Evolutionary conservation across 2,888 invertebrate species (phyloP).

Genomic region (Leptinotarsa tumamoca): DNA sequence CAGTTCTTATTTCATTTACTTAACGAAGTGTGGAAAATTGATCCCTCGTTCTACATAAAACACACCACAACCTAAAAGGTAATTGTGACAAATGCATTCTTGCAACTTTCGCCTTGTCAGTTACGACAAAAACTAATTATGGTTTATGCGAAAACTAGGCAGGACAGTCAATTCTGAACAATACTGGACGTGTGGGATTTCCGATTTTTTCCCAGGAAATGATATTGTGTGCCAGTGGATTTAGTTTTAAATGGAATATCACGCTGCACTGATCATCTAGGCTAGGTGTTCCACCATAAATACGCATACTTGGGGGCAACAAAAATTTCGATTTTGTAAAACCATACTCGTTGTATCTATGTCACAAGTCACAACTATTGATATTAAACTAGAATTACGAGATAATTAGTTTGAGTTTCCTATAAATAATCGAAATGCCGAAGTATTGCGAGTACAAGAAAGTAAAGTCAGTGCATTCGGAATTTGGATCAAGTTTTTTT

Average conservation of each 20-base stretch:
- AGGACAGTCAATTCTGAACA: conserved; percentile 18
- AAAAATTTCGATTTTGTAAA: conserved; percentile 41
- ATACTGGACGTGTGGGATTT: conserved; percentile 26
- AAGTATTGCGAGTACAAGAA: not conserved
- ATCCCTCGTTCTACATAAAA: not conserved
- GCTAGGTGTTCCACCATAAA: conserved; percentile 39
- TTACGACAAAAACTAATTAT: conserved; percentile 39
- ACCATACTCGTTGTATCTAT: conserved; percentile 36
- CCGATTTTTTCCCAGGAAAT: conserved; percentile 19
- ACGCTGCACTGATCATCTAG: conserved; percentile 49
- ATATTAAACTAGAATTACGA: conserved; percentile 9
- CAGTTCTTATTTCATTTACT: conserved; percentile 2
- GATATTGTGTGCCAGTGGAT: conserved; percentile 9
- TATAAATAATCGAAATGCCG: conserved; percentile 8
- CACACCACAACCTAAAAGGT: conserved; percentile 15
- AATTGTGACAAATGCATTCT: conserved; percentile 23
- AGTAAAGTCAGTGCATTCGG: conserved; percentile 1
- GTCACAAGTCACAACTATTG: conserved; percentile 31
- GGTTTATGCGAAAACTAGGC: conserved; percentile 25
- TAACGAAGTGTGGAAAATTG: conserved; percentile 20
- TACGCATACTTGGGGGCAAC: conserved; percentile 43
- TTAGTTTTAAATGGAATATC: conserved; percentile 36
- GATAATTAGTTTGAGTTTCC: conserved; percentile 7
- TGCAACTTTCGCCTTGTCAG: conserved; percentile 14
- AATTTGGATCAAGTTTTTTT: not conserved